These are phyloP conservation scores for Odontomyia ornata DNA, from an alignment of 2,888 invertebrate species.

Conservation along the genomic window DNA sequence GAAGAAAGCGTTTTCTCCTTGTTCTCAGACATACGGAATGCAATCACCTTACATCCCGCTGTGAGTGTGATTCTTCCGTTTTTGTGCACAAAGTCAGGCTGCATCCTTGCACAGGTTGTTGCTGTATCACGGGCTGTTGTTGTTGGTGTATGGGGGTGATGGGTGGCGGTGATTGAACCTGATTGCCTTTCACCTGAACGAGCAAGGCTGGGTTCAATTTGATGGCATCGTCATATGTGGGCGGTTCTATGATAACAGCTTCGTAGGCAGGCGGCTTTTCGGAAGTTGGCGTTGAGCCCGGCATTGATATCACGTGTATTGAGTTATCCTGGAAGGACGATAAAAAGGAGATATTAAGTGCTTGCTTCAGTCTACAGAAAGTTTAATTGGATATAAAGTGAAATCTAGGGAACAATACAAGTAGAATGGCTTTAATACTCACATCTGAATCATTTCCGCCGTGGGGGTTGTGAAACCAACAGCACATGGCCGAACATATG, in stretches of 20 bases:
- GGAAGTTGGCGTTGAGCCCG: slow-evolving; percentile 65
- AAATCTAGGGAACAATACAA: background rate
- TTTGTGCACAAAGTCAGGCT: slow-evolving; percentile 21
- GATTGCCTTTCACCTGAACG: background rate
- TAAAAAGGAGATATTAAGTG: slow-evolving; percentile 3
- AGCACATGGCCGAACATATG: slow-evolving; percentile 78
- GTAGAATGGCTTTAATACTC: background rate
- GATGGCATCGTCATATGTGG: slow-evolving; percentile 78
- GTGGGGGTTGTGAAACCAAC: slow-evolving; percentile 72
- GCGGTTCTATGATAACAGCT: slow-evolving; percentile 72
- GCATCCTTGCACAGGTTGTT: slow-evolving; percentile 30
- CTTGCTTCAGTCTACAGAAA: too few species aligned
- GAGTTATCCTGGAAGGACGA: slow-evolving; percentile 67
- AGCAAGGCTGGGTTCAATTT: slow-evolving; percentile 69
- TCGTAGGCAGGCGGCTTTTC: slow-evolving; percentile 80
- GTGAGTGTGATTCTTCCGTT: slow-evolving; percentile 16
- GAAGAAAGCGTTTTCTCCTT: background rate
- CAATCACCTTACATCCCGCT: slow-evolving; percentile 23
- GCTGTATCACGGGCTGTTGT: background rate
- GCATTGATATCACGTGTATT: slow-evolving; percentile 73
- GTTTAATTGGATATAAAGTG: too few species aligned
- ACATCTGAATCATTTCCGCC: slow-evolving; percentile 53
- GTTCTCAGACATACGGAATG: background rate
- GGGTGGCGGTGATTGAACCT: background rate
- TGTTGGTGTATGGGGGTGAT: background rate